A percentile compares a stretch with the other conserved stretches of the same genome.
phyloP scores from a whole-genome alignment of 2,113 vertebrate species.

The Dolichallabes microphthalmus region DNA sequence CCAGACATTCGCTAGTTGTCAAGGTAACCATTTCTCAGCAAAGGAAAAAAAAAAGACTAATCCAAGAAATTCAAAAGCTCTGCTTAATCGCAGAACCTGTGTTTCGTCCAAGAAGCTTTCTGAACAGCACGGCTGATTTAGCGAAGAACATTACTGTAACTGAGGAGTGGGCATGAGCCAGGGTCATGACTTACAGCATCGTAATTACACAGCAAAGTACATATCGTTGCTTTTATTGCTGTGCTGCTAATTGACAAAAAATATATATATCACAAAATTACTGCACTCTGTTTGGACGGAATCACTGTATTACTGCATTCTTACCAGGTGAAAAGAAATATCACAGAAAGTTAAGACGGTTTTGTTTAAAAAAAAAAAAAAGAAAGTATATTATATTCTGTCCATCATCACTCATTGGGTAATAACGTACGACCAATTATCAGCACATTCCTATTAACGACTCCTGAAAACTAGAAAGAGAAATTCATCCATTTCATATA shows the following conservation, averaged over 20 bases:
- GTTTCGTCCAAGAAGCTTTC: conserved; percentile 39
- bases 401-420: not conserved
- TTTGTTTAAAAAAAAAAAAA: too few relatives aligned
- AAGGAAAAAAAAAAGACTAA: conserved; percentile 49
- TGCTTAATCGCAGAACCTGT: conserved; percentile 54
- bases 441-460: not conserved
- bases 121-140: conserved; percentile 28
- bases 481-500: not conserved
- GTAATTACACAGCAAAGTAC: not conserved
- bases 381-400: not conserved
- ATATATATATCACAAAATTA: too few relatives aligned
- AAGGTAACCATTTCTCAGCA: conserved; percentile 73
- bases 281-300: not conserved
- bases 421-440: not conserved
- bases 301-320: not conserved
- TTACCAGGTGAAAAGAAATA: too few relatives aligned
- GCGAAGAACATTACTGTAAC: not conserved
- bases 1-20: conserved; percentile 72
- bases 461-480: not conserved
- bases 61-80: conserved; percentile 64
- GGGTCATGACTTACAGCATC: not conserved
- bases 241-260: not conserved
- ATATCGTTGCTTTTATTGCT: not conserved
- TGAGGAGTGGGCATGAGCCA: not conserved
- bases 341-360: too few relatives aligned